Evolutionary conservation across 2,888 invertebrate genomes (phyloP).

Genomic region (Eristalis pertinax): DNA sequence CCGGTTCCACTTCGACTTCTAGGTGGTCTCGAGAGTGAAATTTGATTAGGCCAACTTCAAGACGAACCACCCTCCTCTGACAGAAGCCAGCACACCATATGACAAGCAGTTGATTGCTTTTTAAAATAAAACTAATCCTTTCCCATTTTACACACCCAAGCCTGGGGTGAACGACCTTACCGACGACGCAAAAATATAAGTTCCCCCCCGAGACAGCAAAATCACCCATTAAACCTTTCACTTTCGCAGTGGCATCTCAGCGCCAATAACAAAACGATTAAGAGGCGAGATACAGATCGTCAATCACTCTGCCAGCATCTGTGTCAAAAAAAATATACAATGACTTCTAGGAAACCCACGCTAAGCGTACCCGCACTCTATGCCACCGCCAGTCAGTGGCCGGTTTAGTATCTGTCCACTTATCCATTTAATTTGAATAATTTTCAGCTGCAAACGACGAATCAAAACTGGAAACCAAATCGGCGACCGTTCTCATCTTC

Average conservation of each 20-base stretch:
- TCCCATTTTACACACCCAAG: no score
- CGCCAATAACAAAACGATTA: not conserved
- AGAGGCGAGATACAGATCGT: not conserved
- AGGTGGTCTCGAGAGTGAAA: no score
- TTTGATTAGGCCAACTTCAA: no score
- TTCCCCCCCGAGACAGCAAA: not conserved
- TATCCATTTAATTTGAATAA: slow-evolving; percentile 23
- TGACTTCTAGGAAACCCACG: not conserved
- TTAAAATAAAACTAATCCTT: no score
- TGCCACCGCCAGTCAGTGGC: slow-evolving; percentile 6
- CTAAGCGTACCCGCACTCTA: not conserved
- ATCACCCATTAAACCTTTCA: not conserved
- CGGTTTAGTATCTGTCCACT: slow-evolving; percentile 25
- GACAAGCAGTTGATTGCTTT: no score
- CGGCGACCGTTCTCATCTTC: no score
- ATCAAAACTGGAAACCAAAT: not conserved
- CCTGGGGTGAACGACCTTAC: no score
- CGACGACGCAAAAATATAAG: no score
- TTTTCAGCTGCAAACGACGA: slow-evolving; percentile 5
- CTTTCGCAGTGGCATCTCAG: not conserved
- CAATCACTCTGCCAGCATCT: not conserved
- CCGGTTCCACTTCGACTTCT: no score
- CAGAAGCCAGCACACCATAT: no score
- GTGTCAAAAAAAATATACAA: not conserved
- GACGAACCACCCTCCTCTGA: no score